Evolutionary conservation across 2,113 vertebrate genomes (phyloP), one percentile per base, ranked within the genome.

Genomic region (Platichthys stellatus): DNA sequence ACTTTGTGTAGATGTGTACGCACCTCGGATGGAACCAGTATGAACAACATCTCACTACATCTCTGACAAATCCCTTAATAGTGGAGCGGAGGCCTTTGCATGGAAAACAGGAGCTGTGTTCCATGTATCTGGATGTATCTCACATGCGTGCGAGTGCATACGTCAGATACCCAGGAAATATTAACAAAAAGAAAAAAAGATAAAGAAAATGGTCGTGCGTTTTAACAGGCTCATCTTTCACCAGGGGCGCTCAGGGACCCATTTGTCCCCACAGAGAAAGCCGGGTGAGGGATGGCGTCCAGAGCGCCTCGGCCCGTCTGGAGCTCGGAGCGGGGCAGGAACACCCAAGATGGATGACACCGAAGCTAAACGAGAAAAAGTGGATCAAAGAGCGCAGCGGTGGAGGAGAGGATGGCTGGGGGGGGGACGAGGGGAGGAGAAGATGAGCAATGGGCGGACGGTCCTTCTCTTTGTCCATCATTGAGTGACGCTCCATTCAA

Each of bases 401-500:
- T 65, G 65, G 76, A 84, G 72, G 66, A 28, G 24, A 31, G 71
- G 51, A n/a, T 7, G 0, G 26, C 43, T 68, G 73, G 63, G 43
- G 70, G 63, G 73, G 63, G 43, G 70, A 62, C 53, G 1, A 67
- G 45, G 73, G 63, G 60, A 53, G 49, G 74, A 76, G 80, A 82
- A 69, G 90, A 86, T 86, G 85, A 87, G 74, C 28, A 61, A 90
- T 85, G 84, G 74, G 38, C 40, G 45, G 81, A 83, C 57, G 68
- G 67, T 78, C 78, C 77, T 72, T 85, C 88, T 83, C 86, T 89
- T 89, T 84, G 91, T 85, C 80, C 83, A 67, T 86, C 89, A 89
- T 15, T 89, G 90, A 92, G 72, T 89, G 89, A 89, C 74, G 87
- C 73, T 67, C 87, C 84, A 85, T 91, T 93, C 90, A 89, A 18